phyloP scores from a whole-genome alignment of 2,113 vertebrate species.

The Sylvicapra grimmia region DNA sequence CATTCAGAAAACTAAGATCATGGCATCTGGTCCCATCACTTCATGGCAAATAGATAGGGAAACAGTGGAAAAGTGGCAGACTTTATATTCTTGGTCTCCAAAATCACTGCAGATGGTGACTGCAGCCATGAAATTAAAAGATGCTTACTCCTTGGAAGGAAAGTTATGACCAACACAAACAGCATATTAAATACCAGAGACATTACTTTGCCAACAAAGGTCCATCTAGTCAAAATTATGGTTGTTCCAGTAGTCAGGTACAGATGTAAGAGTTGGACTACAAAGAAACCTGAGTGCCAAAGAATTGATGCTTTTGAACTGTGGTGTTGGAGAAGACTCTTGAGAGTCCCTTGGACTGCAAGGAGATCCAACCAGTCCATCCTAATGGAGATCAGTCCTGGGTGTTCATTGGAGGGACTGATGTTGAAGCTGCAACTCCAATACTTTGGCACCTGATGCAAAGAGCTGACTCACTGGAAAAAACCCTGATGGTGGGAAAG shows the following conservation, averaged over 20 bases:
- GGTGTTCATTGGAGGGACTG: background rate
- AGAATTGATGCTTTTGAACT: background rate
- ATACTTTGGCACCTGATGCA: background rate
- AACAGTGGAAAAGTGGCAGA: background rate
- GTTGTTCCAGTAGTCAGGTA: background rate
- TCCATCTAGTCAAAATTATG: background rate
- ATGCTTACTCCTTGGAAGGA: background rate
- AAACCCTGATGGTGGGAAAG: background rate
- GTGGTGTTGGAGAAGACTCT: background rate
- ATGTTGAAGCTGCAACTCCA: background rate
- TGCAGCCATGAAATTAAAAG: background rate
- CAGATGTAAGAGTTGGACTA: background rate
- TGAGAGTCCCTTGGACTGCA: background rate
- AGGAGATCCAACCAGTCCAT: background rate
- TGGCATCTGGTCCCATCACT: background rate
- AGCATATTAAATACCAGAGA: background rate
- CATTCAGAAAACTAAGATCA: background rate
- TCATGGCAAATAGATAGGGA: background rate
- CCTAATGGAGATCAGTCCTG: background rate
- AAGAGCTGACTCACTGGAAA: background rate
- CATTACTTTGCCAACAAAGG: background rate
- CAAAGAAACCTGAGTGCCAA: rapidly evolving
- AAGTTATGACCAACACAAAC: background rate
- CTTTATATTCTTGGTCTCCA: background rate
- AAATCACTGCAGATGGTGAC: background rate